Percentiles rank a stretch among this genome's conserved stretches.
These are phyloP conservation scores for Apodemia duryi DNA, from an alignment of 2,888 invertebrate species.

Conservation along the genomic window DNA sequence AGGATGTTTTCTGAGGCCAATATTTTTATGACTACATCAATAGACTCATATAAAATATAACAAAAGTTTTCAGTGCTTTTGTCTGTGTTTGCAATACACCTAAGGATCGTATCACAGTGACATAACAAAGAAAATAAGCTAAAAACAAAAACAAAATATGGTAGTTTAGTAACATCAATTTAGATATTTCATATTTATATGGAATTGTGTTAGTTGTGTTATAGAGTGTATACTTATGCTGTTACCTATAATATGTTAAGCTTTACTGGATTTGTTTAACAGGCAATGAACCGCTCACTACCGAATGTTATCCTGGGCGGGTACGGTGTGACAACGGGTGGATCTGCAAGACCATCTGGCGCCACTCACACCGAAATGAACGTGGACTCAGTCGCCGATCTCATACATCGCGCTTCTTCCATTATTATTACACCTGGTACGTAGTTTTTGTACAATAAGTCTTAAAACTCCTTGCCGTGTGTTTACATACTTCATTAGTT, in stretches of 20 bases:
- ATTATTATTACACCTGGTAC: constrained; percentile 92
- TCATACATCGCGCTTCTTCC: constrained; percentile 87
- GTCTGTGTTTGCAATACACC: neutral
- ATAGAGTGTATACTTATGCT: no score
- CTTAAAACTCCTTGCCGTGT: no score
- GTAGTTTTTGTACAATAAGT: neutral
- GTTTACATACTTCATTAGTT: no score
- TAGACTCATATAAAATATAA: neutral
- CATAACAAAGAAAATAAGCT: no score
- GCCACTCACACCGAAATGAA: constrained; percentile 89
- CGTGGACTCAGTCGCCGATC: constrained; percentile 85
- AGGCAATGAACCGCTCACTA: constrained; percentile 90
- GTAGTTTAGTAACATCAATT: no score
- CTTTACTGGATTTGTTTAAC: neutral
- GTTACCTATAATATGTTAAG: no score
- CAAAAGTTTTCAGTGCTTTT: neutral
- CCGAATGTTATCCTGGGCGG: constrained; percentile 94
- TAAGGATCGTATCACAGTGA: no score
- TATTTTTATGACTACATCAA: neutral
- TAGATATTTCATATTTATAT: no score
- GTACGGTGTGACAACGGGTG: constrained; percentile 87
- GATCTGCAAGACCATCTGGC: constrained; percentile 88
- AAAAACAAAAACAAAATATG: no score
- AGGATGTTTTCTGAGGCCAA: neutral
- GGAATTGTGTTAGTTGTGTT: no score